Base-by-base conservation (phyloP, 2,113 vertebrate genomes). In the Eudyptes chrysolophus region DNA sequence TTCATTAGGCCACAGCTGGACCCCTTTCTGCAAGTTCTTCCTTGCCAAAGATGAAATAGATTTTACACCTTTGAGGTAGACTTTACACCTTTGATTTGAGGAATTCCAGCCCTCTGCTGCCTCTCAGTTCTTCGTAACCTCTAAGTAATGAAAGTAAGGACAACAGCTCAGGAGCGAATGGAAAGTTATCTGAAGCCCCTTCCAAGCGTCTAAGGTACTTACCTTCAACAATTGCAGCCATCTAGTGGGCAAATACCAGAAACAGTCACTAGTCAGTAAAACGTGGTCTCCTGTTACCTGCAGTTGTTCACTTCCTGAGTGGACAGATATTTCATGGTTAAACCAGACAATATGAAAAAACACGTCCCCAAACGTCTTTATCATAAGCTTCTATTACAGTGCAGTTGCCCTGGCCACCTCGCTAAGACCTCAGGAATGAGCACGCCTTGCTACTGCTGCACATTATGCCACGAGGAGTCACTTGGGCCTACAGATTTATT, bases 141-240 rank as follows among this genome's bases (percentile, higher is more conserved):
- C 36, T 46, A 80, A 62, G 30, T 25, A 77, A 62, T 24, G 38
- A 38, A 72, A 96, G 16, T 17, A 85, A 96, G 54, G 29, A 44
- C 48, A 74, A 70, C 79, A 85, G 57, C 34, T 77, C 79, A 62
- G 82, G 86, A 85, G 30, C 81, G 16, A 90, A 86, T 7, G 72
- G 68, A 92, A 94, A 80, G 54, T 17, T 54, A 76, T 49, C 51
- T 77, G 79, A 90, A 88, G 82, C 38, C 76, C 88, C 95, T 93
- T 93, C 58, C 79, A 93, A 85, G 17, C 6, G 1, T 15, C 6
- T 44, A 48, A 93, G 82, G 66, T 90, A 81, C 18, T 80, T 86
- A 95, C 79, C 90, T 96, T 95, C 97, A 97, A 96, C 90, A 97
- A 40, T 94, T 97, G 69, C 95, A 97, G 97, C 96, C 97, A 96